A percentile compares a stretch with the other conserved stretches of the same genome.
Conservation (phyloP, 2,888 invertebrate genomes). For the Acanthopleura granulata region DNA sequence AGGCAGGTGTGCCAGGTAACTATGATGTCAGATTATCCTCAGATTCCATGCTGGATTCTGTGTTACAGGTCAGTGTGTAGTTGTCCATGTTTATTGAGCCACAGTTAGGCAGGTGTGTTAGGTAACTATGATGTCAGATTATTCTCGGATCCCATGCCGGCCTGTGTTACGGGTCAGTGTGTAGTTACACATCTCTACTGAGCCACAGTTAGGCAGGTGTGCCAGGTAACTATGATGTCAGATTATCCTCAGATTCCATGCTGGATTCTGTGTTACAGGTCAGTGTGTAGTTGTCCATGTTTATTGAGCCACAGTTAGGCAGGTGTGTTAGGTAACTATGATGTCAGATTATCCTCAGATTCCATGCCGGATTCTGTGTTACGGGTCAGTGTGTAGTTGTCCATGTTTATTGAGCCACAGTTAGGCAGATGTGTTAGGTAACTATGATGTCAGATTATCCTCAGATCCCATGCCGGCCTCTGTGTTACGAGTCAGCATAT, state of each 20-base stretch:
- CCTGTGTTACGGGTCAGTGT: no score
- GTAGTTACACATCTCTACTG: no score
- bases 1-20: neutral
- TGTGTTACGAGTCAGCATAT: conserved; percentile 77
- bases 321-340: neutral
- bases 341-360: conserved; percentile 44
- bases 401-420: conserved; percentile 72
- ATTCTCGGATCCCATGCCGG: no score
- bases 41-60: conserved; percentile 44
- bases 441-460: conserved; percentile 31
- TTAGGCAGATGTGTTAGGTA: neutral
- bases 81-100: conserved; percentile 76
- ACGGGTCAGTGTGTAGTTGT: conserved; percentile 78
- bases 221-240: no score
- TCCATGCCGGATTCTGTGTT: conserved; percentile 67
- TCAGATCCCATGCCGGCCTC: conserved; percentile 47
- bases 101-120: no score
- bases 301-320: no score
- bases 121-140: no score
- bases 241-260: no score
- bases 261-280: no score
- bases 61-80: conserved; percentile 77
- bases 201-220: no score
- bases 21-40: conserved; percentile 40
- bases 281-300: no score